Base-by-base conservation (phyloP, 2,113 vertebrate genomes). In the Hypomesus transpacificus region DNA sequence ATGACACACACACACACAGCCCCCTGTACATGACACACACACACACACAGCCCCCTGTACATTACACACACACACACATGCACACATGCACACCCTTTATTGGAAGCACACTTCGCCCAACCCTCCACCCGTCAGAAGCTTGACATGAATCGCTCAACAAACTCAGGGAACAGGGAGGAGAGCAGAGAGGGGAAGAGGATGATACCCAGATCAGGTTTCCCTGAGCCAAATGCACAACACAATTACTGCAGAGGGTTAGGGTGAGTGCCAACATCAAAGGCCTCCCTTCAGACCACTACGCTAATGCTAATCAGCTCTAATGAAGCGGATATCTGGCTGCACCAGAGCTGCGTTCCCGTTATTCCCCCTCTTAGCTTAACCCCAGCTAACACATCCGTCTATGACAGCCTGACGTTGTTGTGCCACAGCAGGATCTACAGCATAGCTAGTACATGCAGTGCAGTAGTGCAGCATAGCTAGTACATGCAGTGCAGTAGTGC, bases 241-340 rank as follows among this genome's bases (percentile, higher is more conserved):
- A 53, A 63, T 64, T 71, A 39, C 22, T 53, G 8, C 54, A 74
- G 58, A 76, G 24, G 78, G 77, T 69, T 57, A 17, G 17, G 73
- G 82, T 71, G 70, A 83, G 69, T 67, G 54, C 46, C 20, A 70
- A 84, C 82, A 85, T 91, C 81, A 91, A 89, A 89, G 82, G 59
- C 51, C 69, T 63, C 74, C 80, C 78, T 76, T 82, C 68, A 74
- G 77, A 87, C 71, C 75, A 79, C 76, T 73, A 81, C 71, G 56
- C 80, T 75, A 78, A 86, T 80, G 80, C 75, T 85, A 88, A 91
- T 89, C 81, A 79, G 78, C 78, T 82, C 81, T 89, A 89, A 91
- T 87, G 81, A 89, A 85, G 80, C 72, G 77, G 34, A 79, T 86
- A 80, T 89, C 81, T 74, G 75, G 75, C 74, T 56, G 56, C 84